Evolutionary conservation across 2,888 invertebrate genomes (phyloP), one percentile per base, ranked within the genome.

Genomic region (Tinea semifulvella): DNA sequence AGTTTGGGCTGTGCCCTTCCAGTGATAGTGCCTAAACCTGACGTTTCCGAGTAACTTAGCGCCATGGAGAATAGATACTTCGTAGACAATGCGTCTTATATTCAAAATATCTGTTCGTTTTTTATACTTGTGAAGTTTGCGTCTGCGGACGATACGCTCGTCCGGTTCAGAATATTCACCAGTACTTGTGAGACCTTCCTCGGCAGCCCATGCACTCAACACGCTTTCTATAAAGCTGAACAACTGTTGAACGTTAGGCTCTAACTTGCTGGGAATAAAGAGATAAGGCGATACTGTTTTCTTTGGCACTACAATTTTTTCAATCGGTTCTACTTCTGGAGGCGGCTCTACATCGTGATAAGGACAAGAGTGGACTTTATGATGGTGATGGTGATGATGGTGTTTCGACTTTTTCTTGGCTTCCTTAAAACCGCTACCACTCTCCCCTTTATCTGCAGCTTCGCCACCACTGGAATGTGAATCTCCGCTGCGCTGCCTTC

Each of bases 181-280:
- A 19, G 88, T 88, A 55, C 88, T 88, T 38, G 88, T 85, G 40
- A 89, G 83, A 6, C 88, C 89, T 54, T 87, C 87, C 55, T 87
- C 87, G 47, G 88, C 88, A 17, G 89, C 89, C 90, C 91, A 90
- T 42, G 90, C 88, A 63, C 90, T 90, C 50, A 91, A 68, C 44
- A 91, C 91, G 53, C 88, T 87, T 66, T 91, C 91, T 54, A 91
- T 90, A 61, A 91, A 91, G 70, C 89, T 90, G 70, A 91, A 91
- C 56, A 91, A 77, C 72, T 90, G 88, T 68, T 91, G 90, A 42
- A 91, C 90, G 68, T 90, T 90, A 44, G 89, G 88, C 66, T 89
- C 88, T 82, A 89, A 73, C 68, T 84, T 70, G 68, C 79, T 77
- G 54, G 75, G 80, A 59, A 82, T 80, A 53, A 64, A 79, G 47